Percentiles rank a stretch among this genome's conserved stretches.
phyloP scores from a whole-genome alignment of 2,113 vertebrate genomes.

The Microcebus murinus region DNA sequence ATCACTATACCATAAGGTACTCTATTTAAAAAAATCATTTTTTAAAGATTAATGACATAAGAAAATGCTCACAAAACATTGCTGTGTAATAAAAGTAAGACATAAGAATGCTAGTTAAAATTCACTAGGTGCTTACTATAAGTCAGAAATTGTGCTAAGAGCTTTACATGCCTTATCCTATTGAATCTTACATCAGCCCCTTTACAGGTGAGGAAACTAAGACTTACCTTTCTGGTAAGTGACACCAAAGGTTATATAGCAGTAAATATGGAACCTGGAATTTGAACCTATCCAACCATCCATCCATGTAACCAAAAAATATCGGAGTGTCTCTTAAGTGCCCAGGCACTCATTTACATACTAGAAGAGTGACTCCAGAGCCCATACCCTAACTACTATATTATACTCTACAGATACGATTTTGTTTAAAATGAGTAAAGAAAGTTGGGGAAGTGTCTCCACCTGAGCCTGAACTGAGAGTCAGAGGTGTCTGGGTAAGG shows the following conservation, averaged over 20 bases:
- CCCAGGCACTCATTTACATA: background rate
- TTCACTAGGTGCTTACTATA: background rate
- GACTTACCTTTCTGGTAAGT: background rate
- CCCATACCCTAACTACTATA: background rate
- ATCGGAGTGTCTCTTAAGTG: background rate
- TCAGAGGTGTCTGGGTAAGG: background rate
- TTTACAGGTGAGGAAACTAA: background rate
- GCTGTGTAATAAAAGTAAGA: background rate
- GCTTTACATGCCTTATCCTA: background rate
- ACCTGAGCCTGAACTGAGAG: background rate
- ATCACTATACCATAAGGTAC: background rate
- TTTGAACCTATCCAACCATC: background rate
- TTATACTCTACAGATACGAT: background rate
- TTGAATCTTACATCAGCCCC: background rate
- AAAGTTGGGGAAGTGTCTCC: background rate
- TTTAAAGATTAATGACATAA: slow-evolving; percentile 2
- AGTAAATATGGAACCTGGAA: background rate
- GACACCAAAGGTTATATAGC: background rate
- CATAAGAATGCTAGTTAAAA: background rate
- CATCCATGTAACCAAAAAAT: background rate
- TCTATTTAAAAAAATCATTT: background rate
- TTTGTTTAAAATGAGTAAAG: background rate
- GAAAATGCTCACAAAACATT: slow-evolving; percentile 29
- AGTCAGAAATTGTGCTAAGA: slow-evolving; percentile 10
- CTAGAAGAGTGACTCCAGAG: background rate